Base-by-base conservation (phyloP, 1,140 invertebrate species). In the Melitaea cinxia region DNA sequence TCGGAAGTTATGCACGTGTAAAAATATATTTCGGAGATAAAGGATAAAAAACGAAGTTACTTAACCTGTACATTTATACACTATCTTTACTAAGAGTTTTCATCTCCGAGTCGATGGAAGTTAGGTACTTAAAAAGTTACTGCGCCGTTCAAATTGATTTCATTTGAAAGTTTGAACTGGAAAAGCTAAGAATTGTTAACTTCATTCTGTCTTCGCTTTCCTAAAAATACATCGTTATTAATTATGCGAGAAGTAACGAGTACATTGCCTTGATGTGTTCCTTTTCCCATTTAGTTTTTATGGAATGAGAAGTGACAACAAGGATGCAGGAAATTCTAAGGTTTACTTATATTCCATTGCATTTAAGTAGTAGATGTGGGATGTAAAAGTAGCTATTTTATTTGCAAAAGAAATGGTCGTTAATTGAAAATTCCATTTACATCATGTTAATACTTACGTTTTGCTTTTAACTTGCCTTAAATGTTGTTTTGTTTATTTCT, bases 111-210 rank as follows among this genome's bases (percentile, higher is more conserved):
- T 39, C 52, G 60, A 63, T 33, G 10, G 4, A 63, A 55, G 60
- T 63, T 63, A 63, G 60, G 52, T 52, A 55, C 60, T 63, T 63
- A 10, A 73, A 73, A 77, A 77, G 68, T 78, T 73, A 28, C 62
- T 58, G 70, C 66, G 63, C 58, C 57, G 63, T 52, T 62, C 72
- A 78, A 80, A 78, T 77, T 78, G 74, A 78, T 78, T 80, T 69
- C 73, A 68, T 74, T 75, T 64, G 67, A 64, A 76, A 80, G 65
- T 77, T 67, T 39, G 53, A 73, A 76, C 65, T 77, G 52, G 57
- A 61, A 67, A 63, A 54, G 61, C 61, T 63, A 63, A 56, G 61
- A 63, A 63, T 54, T 65, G 62, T 52, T 65, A 65, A 65, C 62
- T 65, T 52, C 21, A 57, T 65, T 57, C 52, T 39, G 21, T 39